Evolutionary conservation across 2,888 invertebrate genomes (phyloP), one percentile per base, ranked within the genome.

Genomic region (Tetranychus truncatus): DNA sequence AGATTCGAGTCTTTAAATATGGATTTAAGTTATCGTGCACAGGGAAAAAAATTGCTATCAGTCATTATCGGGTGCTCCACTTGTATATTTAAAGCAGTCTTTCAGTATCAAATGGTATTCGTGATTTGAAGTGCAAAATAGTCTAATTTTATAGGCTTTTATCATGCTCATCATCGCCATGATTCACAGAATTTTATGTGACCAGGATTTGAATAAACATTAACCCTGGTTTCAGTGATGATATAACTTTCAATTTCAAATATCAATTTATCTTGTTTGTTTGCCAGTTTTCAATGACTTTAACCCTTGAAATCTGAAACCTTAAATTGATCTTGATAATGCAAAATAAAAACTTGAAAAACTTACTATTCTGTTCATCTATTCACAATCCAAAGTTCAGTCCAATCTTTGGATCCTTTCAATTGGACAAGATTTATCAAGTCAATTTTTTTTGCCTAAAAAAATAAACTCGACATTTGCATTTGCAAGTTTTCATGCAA

Each of bases 61-160:
- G n/a, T n/a, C n/a, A n/a, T n/a, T n/a, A n/a, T n/a, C n/a, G n/a
- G n/a, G n/a, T n/a, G n/a, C n/a, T n/a, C n/a, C n/a, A n/a, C n/a
- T n/a, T n/a, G n/a, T 34, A 34, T 34, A 34, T 34, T 34, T 34
- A 34, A 3, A 34, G 34, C 34, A 34, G 34, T 34, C 34, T 34
- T 34, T 77, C 73, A 73, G 77, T 55, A 55, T 55, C 55, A 55
- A 55, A 55, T 55, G 1, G 55, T 15, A 55, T 15, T 55, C 55
- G 55, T 55, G 55, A 55, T 1, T 55, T 55, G 55, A 55, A 55
- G 55, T 55, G 55, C 9, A 55, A 55, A 55, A 9, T 55, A 55
- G 15, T 9, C 55, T 55, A 55, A 55, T 55, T 55, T 46, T 9
- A 55, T 15, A 55, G 55, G 1, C 11, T 55, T 55, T 55, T 15